Base-by-base conservation (phyloP, 2,888 invertebrate genomes). In the Arctia plantaginis region DNA sequence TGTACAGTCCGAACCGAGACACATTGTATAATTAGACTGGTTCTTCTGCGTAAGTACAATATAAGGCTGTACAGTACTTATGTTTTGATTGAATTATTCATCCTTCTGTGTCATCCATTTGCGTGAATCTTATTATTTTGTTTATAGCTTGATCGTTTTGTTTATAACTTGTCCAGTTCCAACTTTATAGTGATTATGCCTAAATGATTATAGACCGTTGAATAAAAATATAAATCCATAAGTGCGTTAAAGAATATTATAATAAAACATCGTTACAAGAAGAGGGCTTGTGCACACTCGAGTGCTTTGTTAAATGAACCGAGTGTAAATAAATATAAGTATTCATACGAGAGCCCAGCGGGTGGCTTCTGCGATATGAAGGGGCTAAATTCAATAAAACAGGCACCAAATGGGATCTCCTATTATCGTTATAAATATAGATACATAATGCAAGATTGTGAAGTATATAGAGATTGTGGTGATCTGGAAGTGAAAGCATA, bases 261-360 rank as follows among this genome's bases (percentile, higher is more conserved):
- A 89, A 87, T 90, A 87, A 87, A 90, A 90, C 87, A 87, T 87
- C 83, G 86, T 87, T 89, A 87, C 82, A 86, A 87, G 86, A 85
- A 78, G 88, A 89, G 91, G 90, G 90, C 88, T 90, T 85, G 87
- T 89, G 89, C 83, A 90, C 90, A 92, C 91, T 93, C 93, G 86
- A 91, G 91, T 90, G 91, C 89, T 89, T 90, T 91, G 94, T 94
- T 95, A 94, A 95, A 95, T 93, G 95, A 94, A 95, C 90, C 94
- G 91, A 92, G 90, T 93, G 94, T 95, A 95, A 95, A 95, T 95
- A 95, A 95, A 95, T 95, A 95, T 93, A 93, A 93, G 93, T 93
- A 92, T 90, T 92, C 92, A 92, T 92, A 92, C 89, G 91, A 87
- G 79, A 83, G 85, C 93, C 75, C 95, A 92, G 93, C 94, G 87